Evolutionary conservation across 2,888 invertebrate species (phyloP).

Genomic region (Phymatocera aterrima): DNA sequence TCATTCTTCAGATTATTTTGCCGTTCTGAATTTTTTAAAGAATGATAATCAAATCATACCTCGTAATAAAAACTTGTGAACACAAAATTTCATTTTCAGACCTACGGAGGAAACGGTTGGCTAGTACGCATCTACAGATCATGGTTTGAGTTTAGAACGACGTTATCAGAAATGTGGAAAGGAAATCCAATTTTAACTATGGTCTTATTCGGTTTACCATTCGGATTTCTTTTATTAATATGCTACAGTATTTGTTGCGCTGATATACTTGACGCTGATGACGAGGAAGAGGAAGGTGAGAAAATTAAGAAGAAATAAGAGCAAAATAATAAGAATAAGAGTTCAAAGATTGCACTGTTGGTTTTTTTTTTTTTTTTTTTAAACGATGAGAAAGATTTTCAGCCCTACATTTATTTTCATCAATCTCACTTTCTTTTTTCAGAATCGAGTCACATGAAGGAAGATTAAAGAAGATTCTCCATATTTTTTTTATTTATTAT

Average conservation of each 20-base stretch:
- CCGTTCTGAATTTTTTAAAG: background rate
- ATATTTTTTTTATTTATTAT: background rate
- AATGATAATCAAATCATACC: background rate
- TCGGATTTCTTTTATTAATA: slow-evolving; percentile 94
- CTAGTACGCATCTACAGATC: slow-evolving; percentile 86
- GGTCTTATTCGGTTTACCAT: slow-evolving; percentile 94
- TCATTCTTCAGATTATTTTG: background rate
- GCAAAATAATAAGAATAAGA: slow-evolving; percentile 16
- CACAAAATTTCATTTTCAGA: slow-evolving; percentile 76
- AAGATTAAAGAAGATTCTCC: slow-evolving; percentile 64
- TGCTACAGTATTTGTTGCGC: slow-evolving; percentile 97
- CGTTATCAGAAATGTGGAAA: slow-evolving; percentile 90
- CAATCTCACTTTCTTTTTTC: slow-evolving; percentile 41
- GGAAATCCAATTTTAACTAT: slow-evolving; percentile 96
- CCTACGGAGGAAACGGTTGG: slow-evolving; percentile 90
- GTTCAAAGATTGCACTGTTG: background rate
- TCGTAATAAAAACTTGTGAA: background rate
- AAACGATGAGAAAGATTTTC: background rate
- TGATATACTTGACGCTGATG: slow-evolving; percentile 94
- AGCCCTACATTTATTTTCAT: background rate
- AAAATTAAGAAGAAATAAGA: too few relatives aligned
- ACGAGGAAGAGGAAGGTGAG: slow-evolving; percentile 81
- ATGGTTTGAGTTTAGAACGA: slow-evolving; percentile 89
- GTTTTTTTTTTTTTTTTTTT: background rate
- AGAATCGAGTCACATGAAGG: slow-evolving; percentile 70